phyloP scores from a whole-genome alignment of 1,140 invertebrate genomes.

The Plodia interpunctella region DNA sequence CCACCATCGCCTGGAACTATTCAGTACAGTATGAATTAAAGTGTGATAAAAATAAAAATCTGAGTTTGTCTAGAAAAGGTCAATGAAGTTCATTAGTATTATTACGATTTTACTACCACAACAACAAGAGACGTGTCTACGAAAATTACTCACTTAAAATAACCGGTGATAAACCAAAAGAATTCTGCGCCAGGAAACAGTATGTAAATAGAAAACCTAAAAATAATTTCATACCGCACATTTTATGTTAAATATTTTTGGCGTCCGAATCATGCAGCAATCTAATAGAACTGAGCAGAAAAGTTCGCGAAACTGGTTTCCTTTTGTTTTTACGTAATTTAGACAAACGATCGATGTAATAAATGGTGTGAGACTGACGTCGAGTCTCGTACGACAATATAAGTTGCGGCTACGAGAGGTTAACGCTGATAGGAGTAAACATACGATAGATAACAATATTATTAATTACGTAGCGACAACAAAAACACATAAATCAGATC shows the following conservation, averaged over 20 bases:
- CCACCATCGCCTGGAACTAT: constrained; percentile 98
- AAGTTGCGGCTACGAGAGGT: constrained; percentile 3
- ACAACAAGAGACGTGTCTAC: constrained; percentile 13
- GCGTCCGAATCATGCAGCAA: neutral
- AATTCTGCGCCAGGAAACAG: constrained; percentile 43
- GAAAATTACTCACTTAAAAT: constrained; percentile 60
- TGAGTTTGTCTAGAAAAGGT: too few relatives aligned
- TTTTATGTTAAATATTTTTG: constrained; percentile 18
- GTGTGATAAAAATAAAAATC: too few relatives aligned
- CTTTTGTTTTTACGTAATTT: constrained; percentile 24
- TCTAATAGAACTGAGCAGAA: constrained; percentile 8
- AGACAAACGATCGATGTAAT: constrained; percentile 7
- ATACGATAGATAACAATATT: constrained; percentile 37
- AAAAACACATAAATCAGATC: neutral
- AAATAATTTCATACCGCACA: constrained; percentile 31
- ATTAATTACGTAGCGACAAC: constrained; percentile 22
- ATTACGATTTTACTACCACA: too few relatives aligned
- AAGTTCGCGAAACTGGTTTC: constrained; percentile 17
- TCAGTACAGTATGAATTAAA: neutral
- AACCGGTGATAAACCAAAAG: constrained; percentile 59
- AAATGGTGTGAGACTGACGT: constrained; percentile 24
- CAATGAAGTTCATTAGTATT: too few relatives aligned
- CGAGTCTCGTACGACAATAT: constrained; percentile 23
- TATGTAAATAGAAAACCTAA: constrained; percentile 44
- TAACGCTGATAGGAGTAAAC: constrained; percentile 24